A percentile compares a stretch with the other conserved stretches of the same genome.
Evolutionary conservation across 2,797 vertebrate species (phyloP).

Genomic region (Rhincodon typus): DNA sequence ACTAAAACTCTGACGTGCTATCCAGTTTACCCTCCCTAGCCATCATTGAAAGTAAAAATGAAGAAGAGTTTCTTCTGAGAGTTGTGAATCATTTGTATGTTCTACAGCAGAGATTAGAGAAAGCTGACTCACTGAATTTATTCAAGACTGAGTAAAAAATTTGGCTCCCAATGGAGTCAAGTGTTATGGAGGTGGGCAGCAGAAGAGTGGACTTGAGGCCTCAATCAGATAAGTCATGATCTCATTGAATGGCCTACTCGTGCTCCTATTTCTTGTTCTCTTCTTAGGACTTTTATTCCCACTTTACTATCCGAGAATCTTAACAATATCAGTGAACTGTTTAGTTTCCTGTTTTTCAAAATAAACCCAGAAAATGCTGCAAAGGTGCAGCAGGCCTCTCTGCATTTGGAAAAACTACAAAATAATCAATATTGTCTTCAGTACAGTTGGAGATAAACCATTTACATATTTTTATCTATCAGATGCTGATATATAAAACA

Average conservation of each 20-base stretch:
- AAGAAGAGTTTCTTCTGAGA: no score
- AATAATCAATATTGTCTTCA: neutral
- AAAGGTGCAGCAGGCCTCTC: neutral
- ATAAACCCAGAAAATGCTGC: neutral
- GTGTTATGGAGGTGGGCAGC: no score
- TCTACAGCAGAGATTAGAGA: no score
- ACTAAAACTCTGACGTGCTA: neutral
- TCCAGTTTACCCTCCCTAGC: neutral
- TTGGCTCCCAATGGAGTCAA: no score
- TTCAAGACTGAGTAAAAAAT: no score
- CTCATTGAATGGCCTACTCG: no score
- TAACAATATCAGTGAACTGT: neutral
- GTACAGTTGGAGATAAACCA: neutral
- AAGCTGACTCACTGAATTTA: no score
- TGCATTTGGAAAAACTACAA: neutral
- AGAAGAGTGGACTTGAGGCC: no score
- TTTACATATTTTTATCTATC: neutral
- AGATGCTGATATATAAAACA: neutral
- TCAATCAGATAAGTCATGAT: no score
- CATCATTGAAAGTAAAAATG: no score
- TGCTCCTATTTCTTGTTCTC: no score
- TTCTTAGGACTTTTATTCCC: neutral
- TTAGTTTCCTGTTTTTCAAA: neutral
- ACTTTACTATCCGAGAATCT: neutral
- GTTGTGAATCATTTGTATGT: no score